phyloP scores from a whole-genome alignment of 2,888 invertebrate species.

The Phalera bucephala region DNA sequence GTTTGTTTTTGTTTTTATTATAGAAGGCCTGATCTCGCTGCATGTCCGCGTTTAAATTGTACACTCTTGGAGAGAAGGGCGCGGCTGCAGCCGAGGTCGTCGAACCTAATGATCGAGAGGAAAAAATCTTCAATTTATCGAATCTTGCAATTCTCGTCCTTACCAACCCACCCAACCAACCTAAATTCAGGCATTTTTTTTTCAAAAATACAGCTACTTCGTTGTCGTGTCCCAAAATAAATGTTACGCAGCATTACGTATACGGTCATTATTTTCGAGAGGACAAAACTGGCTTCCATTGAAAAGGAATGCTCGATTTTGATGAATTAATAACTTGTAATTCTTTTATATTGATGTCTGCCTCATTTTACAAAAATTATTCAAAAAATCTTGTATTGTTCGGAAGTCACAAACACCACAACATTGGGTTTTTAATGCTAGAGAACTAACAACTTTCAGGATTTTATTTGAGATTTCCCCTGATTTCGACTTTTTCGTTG shows the following conservation, averaged over 20 bases:
- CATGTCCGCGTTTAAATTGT: constrained; percentile 23
- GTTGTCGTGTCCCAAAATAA: constrained; percentile 51
- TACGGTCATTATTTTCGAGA: constrained; percentile 14
- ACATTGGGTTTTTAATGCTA: too few species aligned
- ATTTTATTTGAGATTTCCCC: too few species aligned
- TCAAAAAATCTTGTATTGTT: background rate
- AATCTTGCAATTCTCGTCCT: constrained; percentile 55
- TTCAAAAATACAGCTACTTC: constrained; percentile 59
- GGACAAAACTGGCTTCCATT: constrained; percentile 7
- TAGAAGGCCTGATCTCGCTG: constrained; percentile 10
- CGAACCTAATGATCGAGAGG: constrained; percentile 47
- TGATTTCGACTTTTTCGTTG: too few species aligned
- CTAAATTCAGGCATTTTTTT: constrained; percentile 42
- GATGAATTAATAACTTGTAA: background rate
- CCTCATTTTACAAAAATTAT: background rate
- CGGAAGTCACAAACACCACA: background rate
- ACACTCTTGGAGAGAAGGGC: constrained; percentile 13
- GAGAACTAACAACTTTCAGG: too few species aligned
- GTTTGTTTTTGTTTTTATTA: constrained; percentile 28
- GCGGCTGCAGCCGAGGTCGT: constrained; percentile 37
- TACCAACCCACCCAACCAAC: constrained; percentile 10
- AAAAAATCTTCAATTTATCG: constrained; percentile 52
- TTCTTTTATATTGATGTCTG: background rate
- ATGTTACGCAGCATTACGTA: constrained; percentile 50
- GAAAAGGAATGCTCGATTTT: constrained; percentile 10